Conservation (phyloP, 2,797 vertebrate genomes). For the Crotalus adamanteus region DNA sequence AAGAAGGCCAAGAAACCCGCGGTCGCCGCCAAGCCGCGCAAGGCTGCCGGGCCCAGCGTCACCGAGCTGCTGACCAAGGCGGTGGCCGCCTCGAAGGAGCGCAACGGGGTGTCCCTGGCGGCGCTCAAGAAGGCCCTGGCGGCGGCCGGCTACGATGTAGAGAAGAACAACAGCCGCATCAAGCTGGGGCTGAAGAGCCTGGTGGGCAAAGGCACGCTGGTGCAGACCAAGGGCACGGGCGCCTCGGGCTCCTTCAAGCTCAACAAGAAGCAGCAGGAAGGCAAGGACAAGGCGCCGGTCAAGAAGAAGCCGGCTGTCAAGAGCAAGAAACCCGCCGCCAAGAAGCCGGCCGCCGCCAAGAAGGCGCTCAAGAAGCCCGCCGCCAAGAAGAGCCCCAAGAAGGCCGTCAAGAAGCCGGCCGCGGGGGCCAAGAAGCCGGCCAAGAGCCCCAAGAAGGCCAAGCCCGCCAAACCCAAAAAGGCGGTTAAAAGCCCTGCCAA, state of each 20-base stretch:
- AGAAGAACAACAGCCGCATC: slow-evolving; percentile 77
- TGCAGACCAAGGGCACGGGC: slow-evolving; percentile 75
- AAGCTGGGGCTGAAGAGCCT: slow-evolving; percentile 73
- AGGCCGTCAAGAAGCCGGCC: neutral
- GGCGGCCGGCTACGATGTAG: slow-evolving; percentile 74
- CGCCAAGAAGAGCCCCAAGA: slow-evolving; percentile 9
- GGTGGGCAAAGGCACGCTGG: slow-evolving; percentile 72
- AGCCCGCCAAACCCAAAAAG: neutral
- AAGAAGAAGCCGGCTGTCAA: neutral
- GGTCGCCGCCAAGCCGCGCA: neutral
- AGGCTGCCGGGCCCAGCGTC: slow-evolving; percentile 30
- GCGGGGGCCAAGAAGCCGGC: neutral
- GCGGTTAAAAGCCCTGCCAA: neutral
- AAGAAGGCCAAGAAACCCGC: neutral
- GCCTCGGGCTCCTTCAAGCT: slow-evolving; percentile 76
- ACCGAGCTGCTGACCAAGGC: slow-evolving; percentile 48
- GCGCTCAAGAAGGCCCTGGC: slow-evolving; percentile 72
- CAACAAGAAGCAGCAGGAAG: slow-evolving; percentile 65
- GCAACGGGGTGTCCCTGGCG: slow-evolving; percentile 47
- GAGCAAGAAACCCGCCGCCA: neutral
- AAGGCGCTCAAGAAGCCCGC: neutral
- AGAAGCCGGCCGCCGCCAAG: slow-evolving; percentile 29
- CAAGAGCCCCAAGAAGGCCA: neutral
- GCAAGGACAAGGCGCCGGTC: neutral
- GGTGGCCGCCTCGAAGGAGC: slow-evolving; percentile 50